phyloP scores from a whole-genome alignment of 1,140 invertebrate genomes.

The Aethina tumida region DNA sequence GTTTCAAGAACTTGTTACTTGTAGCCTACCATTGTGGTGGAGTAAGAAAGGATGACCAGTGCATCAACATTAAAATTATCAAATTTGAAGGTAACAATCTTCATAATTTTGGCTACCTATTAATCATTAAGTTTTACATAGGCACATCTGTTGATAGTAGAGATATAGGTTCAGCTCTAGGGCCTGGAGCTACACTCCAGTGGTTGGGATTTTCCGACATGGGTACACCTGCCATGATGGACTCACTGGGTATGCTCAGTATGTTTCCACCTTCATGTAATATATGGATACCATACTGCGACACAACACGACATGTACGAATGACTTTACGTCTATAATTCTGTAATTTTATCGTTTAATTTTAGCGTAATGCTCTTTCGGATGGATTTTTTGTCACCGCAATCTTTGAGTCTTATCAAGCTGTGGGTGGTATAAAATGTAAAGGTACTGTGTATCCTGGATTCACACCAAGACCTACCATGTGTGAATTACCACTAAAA shows the following conservation, averaged over 20 bases:
- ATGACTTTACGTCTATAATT: conserved; percentile 8
- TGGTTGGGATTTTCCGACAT: conserved; percentile 81
- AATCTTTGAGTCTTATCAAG: conserved; percentile 64
- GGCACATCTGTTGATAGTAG: conserved; percentile 38
- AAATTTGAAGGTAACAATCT: conserved; percentile 21
- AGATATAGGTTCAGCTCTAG: conserved; percentile 54
- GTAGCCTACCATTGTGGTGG: conserved; percentile 63
- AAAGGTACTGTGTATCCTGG: conserved; percentile 79
- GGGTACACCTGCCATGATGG: conserved; percentile 58
- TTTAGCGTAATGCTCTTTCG: conserved; percentile 54
- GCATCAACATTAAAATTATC: conserved; percentile 44
- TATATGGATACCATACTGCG: conserved; percentile 70
- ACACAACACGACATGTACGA: conserved; percentile 56
- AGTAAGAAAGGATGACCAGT: conserved; percentile 41
- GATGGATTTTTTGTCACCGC: conserved; percentile 78
- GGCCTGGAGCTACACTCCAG: conserved; percentile 53
- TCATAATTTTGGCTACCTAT: too few relatives aligned
- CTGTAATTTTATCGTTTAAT: conserved; percentile 9
- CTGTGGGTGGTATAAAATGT: conserved; percentile 72
- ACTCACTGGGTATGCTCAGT: conserved; percentile 56
- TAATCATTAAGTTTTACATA: conserved; percentile 4
- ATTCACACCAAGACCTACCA: conserved; percentile 73
- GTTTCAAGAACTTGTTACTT: conserved; percentile 57
- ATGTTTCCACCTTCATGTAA: conserved; percentile 52
- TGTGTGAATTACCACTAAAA: conserved; percentile 58